Evolutionary conservation across 2,888 invertebrate species (phyloP).

Genomic region (Drosophila ochracea): DNA sequence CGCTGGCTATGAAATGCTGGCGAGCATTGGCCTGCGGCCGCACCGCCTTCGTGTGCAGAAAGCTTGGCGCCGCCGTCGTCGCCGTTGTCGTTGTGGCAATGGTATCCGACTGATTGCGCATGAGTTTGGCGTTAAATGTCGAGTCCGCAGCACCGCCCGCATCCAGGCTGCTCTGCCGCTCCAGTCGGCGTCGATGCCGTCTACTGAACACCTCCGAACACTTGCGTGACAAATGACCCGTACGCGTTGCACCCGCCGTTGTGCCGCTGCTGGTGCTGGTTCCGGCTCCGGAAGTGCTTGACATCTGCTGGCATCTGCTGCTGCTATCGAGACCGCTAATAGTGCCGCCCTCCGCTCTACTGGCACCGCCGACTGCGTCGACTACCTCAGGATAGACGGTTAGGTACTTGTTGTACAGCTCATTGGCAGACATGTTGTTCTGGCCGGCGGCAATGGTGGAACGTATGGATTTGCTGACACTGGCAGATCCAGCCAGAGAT

Average conservation of each 20-base stretch:
- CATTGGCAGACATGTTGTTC: conserved; percentile 48
- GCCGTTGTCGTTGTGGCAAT: conserved; percentile 58
- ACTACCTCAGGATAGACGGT: conserved; percentile 81
- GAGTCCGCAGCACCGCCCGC: conserved; percentile 68
- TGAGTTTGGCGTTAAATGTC: conserved; percentile 69
- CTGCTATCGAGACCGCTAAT: conserved; percentile 37
- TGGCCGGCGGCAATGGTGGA: conserved; percentile 39
- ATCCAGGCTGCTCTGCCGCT: conserved; percentile 83
- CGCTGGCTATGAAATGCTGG: conserved; percentile 55
- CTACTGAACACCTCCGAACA: conserved; percentile 80
- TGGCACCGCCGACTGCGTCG: conserved; percentile 50
- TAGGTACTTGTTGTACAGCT: conserved; percentile 79
- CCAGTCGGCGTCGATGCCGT: conserved; percentile 79
- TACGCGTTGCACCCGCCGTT: conserved; percentile 39
- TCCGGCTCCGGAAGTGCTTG: conserved; percentile 1
- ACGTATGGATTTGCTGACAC: conserved; percentile 80
- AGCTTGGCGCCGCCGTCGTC: conserved; percentile 54
- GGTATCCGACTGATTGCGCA: conserved; percentile 81
- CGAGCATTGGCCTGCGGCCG: conserved; percentile 46
- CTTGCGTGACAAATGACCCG: conserved; percentile 76
- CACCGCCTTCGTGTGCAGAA: conserved; percentile 75
- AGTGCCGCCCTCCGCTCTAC: conserved; percentile 33
- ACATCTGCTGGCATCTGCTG: neutral
- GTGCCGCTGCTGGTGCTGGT: conserved; percentile 2
- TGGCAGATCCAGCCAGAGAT: conserved; percentile 75